Percentiles rank a stretch among this genome's conserved stretches.
These are phyloP conservation scores for Diadophis punctatus DNA, from an alignment of 2,113 vertebrate genomes.

Conservation along the genomic window DNA sequence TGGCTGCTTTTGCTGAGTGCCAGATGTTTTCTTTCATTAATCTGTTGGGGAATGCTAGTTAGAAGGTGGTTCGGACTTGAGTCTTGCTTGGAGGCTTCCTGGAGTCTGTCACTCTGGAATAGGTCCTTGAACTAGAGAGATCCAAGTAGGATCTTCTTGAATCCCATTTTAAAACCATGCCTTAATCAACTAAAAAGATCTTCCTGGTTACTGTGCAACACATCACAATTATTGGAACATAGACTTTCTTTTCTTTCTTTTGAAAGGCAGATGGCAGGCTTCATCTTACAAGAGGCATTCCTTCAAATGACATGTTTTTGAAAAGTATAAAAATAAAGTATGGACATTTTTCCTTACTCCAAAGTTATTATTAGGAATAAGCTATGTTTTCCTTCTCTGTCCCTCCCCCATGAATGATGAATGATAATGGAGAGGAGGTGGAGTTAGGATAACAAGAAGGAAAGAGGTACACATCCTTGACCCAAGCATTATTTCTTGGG, in stretches of 20 bases:
- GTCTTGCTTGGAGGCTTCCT: not conserved
- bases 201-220: not conserved
- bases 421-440: not conserved
- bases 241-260: not conserved
- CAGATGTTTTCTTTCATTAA: not conserved
- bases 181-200: not conserved
- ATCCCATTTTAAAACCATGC: not conserved
- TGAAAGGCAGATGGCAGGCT: not conserved
- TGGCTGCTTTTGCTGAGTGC: not conserved
- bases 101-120: not conserved
- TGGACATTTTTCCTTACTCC: not conserved
- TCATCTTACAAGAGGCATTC: not conserved
- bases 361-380: not conserved
- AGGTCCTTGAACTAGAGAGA: not conserved
- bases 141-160: not conserved
- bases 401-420: not conserved
- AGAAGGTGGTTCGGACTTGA: not conserved
- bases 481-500: not conserved
- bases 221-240: not conserved
- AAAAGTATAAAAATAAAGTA: not conserved
- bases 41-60: not conserved
- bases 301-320: not conserved
- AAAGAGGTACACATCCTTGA: not conserved
- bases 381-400: not conserved
- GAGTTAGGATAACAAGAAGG: not conserved